Evolutionary conservation across 2,888 invertebrate genomes (phyloP).

Genomic region (Sesamia inferens): DNA sequence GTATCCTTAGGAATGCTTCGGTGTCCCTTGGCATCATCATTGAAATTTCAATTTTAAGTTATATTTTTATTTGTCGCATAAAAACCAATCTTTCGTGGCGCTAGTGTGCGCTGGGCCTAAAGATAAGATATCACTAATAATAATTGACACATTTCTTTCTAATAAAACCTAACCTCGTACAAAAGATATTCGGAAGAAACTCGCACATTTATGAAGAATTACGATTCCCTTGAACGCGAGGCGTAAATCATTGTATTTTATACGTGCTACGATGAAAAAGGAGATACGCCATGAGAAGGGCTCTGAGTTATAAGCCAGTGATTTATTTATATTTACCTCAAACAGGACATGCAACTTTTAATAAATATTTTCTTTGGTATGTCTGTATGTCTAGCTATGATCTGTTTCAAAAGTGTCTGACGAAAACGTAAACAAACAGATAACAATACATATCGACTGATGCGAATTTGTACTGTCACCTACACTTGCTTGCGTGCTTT

Average conservation of each 20-base stretch:
- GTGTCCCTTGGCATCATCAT: too few relatives aligned
- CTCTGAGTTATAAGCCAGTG: slow-evolving; percentile 31
- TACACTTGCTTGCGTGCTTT: too few relatives aligned
- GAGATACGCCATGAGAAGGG: slow-evolving; percentile 22
- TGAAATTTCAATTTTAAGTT: too few relatives aligned
- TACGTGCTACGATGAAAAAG: slow-evolving; percentile 36
- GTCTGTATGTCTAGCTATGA: neutral
- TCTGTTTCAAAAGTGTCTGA: neutral
- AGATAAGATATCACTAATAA: neutral
- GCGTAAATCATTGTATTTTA: slow-evolving; percentile 46
- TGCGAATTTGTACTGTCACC: neutral
- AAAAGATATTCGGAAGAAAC: slow-evolving; percentile 4
- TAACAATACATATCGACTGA: neutral
- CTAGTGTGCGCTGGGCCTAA: neutral
- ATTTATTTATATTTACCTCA: slow-evolving; percentile 44
- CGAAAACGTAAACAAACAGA: neutral
- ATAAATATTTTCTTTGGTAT: neutral
- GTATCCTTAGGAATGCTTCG: too few relatives aligned
- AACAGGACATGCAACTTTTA: neutral
- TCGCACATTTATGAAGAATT: neutral
- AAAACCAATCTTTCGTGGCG: too few relatives aligned
- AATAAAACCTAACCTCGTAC: neutral
- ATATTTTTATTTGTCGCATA: too few relatives aligned
- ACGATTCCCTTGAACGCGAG: slow-evolving; percentile 11
- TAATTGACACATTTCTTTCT: neutral